Percentiles rank a stretch among this genome's conserved stretches.
phyloP scores from a whole-genome alignment of 2,113 vertebrate genomes.

The Lipophrys pholis region DNA sequence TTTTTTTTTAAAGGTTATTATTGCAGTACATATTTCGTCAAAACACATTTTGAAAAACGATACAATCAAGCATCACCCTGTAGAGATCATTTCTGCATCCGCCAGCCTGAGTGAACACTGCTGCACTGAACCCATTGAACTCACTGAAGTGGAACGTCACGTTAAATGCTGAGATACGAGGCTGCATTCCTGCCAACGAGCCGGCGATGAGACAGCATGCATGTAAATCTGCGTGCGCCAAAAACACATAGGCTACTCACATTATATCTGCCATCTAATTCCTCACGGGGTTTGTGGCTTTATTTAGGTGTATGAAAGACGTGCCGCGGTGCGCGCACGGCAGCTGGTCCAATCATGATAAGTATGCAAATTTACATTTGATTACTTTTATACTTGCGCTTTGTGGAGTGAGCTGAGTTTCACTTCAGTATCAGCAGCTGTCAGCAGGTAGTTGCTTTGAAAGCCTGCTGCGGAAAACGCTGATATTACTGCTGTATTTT shows the following conservation, averaged over 20 bases:
- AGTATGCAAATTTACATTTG: conserved; percentile 68
- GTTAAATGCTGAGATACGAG: conserved; percentile 61
- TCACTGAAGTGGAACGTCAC: conserved; percentile 45
- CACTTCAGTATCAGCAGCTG: conserved; percentile 60
- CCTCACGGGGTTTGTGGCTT: conserved; percentile 35
- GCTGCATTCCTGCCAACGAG: conserved; percentile 51
- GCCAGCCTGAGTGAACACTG: background rate
- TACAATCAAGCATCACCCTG: background rate
- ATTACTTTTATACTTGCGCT: conserved; percentile 59
- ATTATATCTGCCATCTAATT: conserved; percentile 28
- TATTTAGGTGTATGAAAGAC: conserved; percentile 54
- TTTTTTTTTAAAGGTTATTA: background rate
- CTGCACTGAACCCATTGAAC: conserved; percentile 62
- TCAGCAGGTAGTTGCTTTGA: conserved; percentile 63
- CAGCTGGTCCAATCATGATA: conserved; percentile 66
- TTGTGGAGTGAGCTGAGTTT: conserved; percentile 54
- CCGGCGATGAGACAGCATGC: conserved; percentile 33
- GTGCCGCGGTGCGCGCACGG: conserved; percentile 17
- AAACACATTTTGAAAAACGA: background rate
- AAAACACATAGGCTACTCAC: conserved; percentile 6
- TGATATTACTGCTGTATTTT: conserved; percentile 54
- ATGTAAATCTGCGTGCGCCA: background rate
- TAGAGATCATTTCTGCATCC: conserved; percentile 9
- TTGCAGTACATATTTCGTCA: background rate
- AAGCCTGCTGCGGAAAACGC: conserved; percentile 51